These are phyloP conservation scores for Nycteola revayana DNA, from an alignment of 2,888 invertebrate genomes.

Conservation along the genomic window DNA sequence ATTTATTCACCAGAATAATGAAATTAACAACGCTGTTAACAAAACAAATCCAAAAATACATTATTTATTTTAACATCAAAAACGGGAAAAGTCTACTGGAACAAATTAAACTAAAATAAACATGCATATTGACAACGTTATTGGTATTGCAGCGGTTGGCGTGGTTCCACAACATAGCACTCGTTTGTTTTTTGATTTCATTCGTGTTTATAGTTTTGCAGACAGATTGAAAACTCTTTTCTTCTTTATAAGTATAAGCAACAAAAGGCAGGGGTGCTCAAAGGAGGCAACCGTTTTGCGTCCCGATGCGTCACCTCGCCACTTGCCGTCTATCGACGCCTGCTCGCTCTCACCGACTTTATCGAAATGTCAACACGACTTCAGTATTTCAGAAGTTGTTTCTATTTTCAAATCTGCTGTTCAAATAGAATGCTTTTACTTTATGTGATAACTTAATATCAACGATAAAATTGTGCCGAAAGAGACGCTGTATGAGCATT, in stretches of 20 bases:
- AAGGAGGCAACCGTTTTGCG: constrained; percentile 37
- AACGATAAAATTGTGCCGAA: too few relatives aligned
- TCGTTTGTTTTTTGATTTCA: constrained; percentile 22
- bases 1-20: too few relatives aligned
- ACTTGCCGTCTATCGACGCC: constrained; percentile 8
- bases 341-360: constrained; percentile 16
- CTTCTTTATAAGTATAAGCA: constrained; percentile 38
- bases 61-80: constrained; percentile 1
- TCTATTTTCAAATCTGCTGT: too few relatives aligned
- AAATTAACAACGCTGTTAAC: too few relatives aligned
- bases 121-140: constrained; percentile 9
- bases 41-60: too few relatives aligned
- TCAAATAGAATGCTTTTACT: too few relatives aligned
- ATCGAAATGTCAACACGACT: constrained; percentile 14
- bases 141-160: constrained; percentile 24
- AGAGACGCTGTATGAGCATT: too few relatives aligned
- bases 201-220: constrained; percentile 20
- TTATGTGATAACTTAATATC: too few relatives aligned
- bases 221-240: constrained; percentile 31
- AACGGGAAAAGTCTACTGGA: constrained; percentile 8
- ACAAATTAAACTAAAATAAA: constrained; percentile 15
- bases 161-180: constrained; percentile 20
- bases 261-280: constrained; percentile 45
- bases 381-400: not conserved
- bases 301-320: constrained; percentile 8